A percentile compares a stretch with the other conserved stretches of the same genome.
phyloP scores from a whole-genome alignment of 2,113 vertebrate genomes.

The Xenopus laevis region DNA sequence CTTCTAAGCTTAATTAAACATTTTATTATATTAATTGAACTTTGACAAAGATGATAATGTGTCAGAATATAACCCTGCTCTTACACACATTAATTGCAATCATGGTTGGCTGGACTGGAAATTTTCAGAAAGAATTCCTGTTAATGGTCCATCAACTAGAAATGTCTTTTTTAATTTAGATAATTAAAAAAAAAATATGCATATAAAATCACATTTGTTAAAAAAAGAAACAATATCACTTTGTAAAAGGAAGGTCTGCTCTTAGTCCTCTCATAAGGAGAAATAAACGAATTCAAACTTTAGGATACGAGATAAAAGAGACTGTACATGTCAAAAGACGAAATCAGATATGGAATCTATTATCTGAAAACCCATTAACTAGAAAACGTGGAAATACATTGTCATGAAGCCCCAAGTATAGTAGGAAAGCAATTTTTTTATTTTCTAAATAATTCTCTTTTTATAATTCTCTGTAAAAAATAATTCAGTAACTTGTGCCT shows the following conservation, averaged over 20 bases:
- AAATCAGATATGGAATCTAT: too few species aligned
- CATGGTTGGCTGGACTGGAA: conserved; percentile 8
- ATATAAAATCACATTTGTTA: neutral
- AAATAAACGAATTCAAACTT: too few species aligned
- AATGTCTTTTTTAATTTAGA: neutral
- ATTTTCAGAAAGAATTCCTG: conserved; percentile 1
- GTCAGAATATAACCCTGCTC: conserved; percentile 11
- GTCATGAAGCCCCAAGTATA: too few species aligned
- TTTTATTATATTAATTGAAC: conserved; percentile 5
- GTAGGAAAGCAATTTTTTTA: too few species aligned
- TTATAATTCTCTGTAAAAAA: too few species aligned
- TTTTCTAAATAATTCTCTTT: too few species aligned
- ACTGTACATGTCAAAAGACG: too few species aligned
- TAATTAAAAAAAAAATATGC: conserved; percentile 19
- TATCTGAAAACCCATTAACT: too few species aligned
- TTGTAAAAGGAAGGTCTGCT: neutral
- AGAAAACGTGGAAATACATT: too few species aligned
- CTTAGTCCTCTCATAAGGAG: too few species aligned
- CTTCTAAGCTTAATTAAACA: conserved; percentile 12
- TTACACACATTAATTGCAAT: conserved; percentile 8
- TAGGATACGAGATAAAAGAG: too few species aligned
- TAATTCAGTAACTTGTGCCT: too few species aligned
- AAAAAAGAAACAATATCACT: neutral
- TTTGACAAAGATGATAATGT: conserved; percentile 16
- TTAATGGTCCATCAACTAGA: conserved; percentile 9